phyloP scores from a whole-genome alignment of 64 coral and sea anemone genomes.

The Pachyseris speciosa region DNA sequence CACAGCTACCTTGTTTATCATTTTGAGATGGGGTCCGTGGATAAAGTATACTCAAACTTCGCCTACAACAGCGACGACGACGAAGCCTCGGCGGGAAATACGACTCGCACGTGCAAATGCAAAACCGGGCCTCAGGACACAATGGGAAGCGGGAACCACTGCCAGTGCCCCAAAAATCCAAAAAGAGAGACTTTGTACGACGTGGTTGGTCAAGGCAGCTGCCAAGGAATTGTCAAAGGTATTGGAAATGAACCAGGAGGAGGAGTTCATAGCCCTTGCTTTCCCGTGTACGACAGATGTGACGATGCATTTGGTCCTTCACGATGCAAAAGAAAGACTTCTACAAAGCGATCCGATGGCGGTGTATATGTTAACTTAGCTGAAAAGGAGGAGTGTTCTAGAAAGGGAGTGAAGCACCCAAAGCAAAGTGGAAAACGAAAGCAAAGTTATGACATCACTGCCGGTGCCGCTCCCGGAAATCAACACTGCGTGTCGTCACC shows the following conservation, averaged over 20 bases:
- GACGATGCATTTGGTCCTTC: neutral
- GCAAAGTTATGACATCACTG: neutral
- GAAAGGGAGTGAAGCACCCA: neutral
- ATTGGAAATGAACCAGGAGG: neutral
- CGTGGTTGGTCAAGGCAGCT: neutral
- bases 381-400: neutral
- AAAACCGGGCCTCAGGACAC: neutral
- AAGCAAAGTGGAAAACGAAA: neutral
- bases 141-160: neutral
- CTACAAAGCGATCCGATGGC: neutral
- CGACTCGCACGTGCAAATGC: neutral
- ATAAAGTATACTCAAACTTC: neutral
- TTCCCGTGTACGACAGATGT: neutral
- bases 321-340: neutral
- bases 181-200: neutral
- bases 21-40: neutral
- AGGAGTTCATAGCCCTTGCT: neutral
- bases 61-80: neutral
- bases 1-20: constrained; percentile 10
- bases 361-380: neutral
- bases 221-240: too few species aligned
- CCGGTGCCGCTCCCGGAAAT: neutral
- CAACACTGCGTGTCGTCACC: neutral
- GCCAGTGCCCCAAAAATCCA: neutral
- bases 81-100: neutral